These are phyloP conservation scores for Drosophila peninsularis DNA, from an alignment of 2,888 invertebrate genomes.

Conservation along the genomic window DNA sequence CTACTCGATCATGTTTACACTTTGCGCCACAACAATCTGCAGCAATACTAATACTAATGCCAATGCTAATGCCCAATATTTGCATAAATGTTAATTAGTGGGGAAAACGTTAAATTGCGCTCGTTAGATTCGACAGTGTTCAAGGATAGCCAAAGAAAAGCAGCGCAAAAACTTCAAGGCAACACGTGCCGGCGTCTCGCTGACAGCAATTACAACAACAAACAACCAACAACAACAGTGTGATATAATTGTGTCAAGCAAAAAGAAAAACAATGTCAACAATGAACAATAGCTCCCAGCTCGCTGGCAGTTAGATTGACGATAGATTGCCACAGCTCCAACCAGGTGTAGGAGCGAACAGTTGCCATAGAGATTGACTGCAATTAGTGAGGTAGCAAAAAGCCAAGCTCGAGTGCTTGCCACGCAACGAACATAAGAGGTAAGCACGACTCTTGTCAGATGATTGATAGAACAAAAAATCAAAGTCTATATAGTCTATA, in stretches of 20 bases:
- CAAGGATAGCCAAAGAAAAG: constrained; percentile 6
- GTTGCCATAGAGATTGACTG: constrained; percentile 48
- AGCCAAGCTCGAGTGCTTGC: neutral
- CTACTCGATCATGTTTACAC: constrained; percentile 1
- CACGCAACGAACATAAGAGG: neutral
- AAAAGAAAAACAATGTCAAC: constrained; percentile 71
- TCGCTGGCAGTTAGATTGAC: constrained; percentile 27
- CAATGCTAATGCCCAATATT: constrained; percentile 32
- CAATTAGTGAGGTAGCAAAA: constrained; percentile 54
- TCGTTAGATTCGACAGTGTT: constrained; percentile 45
- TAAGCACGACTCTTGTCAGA: neutral
- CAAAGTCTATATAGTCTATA: too few relatives aligned
- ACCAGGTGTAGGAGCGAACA: constrained; percentile 14
- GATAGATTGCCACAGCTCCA: constrained; percentile 13
- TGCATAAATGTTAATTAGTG: constrained; percentile 71
- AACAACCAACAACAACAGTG: constrained; percentile 28
- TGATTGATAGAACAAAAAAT: neutral
- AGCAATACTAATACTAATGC: neutral
- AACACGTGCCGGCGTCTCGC: constrained; percentile 5
- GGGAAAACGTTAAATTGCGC: constrained; percentile 63
- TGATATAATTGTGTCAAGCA: constrained; percentile 75
- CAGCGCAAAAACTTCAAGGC: constrained; percentile 13
- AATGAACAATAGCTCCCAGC: constrained; percentile 60
- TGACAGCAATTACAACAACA: constrained; percentile 1
- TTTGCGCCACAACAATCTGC: constrained; percentile 5